phyloP scores from a whole-genome alignment of 2,888 invertebrate genomes.

The Tipula helvola region DNA sequence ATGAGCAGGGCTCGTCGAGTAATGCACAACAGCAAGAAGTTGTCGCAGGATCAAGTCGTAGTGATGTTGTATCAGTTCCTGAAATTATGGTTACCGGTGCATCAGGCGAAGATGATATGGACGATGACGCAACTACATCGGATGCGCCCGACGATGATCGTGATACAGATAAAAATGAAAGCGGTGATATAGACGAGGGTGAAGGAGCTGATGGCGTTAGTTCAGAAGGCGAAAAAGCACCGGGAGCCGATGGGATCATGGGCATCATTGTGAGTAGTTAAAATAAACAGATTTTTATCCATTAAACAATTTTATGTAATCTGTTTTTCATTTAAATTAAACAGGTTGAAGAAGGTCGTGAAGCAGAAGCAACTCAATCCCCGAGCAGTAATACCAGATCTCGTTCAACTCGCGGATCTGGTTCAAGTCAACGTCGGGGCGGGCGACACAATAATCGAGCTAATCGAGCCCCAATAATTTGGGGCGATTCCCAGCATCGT shows the following conservation, averaged over 20 bases:
- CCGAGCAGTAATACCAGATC: constrained; percentile 46
- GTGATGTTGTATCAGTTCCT: constrained; percentile 16
- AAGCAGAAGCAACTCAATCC: constrained; percentile 61
- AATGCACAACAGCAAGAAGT: constrained; percentile 25
- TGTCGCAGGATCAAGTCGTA: constrained; percentile 23
- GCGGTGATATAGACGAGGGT: constrained; percentile 27
- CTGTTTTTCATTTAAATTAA: constrained; percentile 15
- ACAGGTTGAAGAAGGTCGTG: constrained; percentile 58
- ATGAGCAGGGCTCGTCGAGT: constrained; percentile 17
- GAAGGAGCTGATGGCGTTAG: constrained; percentile 40
- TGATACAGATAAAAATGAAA: constrained; percentile 24
- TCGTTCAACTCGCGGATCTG: constrained; percentile 28
- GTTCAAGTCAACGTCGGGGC: constrained; percentile 28
- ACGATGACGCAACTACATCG: constrained; percentile 37
- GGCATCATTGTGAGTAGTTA: constrained; percentile 27
- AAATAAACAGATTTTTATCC: neutral
- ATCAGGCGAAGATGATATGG: constrained; percentile 15
- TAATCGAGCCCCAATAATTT: constrained; percentile 50
- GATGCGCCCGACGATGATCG: constrained; percentile 33
- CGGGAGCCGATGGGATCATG: constrained; percentile 33
- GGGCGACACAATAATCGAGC: constrained; percentile 27
- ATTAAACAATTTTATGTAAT: neutral
- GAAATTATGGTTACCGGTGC: constrained; percentile 17
- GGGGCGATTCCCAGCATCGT: constrained; percentile 31
- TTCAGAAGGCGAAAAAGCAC: constrained; percentile 50